Evolutionary conservation across 2,113 vertebrate genomes (phyloP).

Genomic region (Grantiella picta): DNA sequence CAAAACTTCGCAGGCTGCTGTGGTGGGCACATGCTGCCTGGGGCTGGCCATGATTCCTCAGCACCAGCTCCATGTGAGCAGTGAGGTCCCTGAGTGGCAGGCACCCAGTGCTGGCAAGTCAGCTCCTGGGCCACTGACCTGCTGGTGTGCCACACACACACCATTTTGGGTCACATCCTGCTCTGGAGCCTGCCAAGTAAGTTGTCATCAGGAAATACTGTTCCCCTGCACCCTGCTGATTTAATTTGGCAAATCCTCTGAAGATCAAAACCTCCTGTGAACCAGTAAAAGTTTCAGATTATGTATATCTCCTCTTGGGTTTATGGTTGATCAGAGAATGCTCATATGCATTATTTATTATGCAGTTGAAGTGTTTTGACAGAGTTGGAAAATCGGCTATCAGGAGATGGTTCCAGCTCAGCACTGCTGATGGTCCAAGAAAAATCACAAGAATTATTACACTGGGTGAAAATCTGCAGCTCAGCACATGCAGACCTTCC

Average conservation of each 20-base stretch:
- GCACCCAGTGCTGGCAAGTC: accelerated
- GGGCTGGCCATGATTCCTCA: not conserved
- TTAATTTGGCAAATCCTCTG: not conserved
- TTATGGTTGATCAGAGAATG: not conserved
- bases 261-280: not conserved
- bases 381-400: not conserved
- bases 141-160: not conserved
- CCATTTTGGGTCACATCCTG: not conserved
- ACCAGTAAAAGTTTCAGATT: not conserved
- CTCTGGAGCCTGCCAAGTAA: not conserved
- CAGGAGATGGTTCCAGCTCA: accelerated
- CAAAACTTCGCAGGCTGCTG: not conserved
- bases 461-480: not conserved
- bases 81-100: not conserved
- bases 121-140: accelerated
- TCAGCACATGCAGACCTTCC: not conserved
- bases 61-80: accelerated
- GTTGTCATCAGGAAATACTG: not conserved
- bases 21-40: accelerated
- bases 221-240: not conserved
- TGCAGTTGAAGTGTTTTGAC: not conserved
- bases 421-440: not conserved
- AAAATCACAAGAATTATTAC: not conserved
- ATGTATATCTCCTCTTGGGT: not conserved
- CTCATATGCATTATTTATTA: not conserved